Evolutionary conservation across 2,797 vertebrate genomes (phyloP).

Genomic region (Sciurus vulgaris): DNA sequence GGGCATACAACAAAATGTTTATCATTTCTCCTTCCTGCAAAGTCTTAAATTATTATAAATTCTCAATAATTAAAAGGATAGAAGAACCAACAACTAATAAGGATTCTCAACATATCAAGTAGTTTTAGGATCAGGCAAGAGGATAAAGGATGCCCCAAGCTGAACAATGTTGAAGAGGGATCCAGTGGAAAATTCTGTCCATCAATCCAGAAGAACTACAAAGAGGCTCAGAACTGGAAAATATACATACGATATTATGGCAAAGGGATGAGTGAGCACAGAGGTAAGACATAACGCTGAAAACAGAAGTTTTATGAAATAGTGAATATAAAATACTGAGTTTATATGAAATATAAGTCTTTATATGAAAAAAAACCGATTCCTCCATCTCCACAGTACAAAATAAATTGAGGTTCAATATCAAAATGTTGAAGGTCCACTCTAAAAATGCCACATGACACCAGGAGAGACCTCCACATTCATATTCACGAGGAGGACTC

Average conservation of each 20-base stretch:
- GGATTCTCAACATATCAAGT: not conserved
- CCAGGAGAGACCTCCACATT: not conserved
- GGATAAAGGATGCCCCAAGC: not conserved
- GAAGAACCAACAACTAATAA: not conserved
- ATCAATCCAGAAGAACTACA: not conserved
- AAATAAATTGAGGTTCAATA: not conserved
- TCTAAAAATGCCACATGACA: not conserved
- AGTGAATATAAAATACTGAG: not conserved
- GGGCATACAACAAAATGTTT: not conserved
- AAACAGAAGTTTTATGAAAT: not conserved
- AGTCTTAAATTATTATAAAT: constrained; percentile 10
- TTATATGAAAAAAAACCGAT: not conserved
- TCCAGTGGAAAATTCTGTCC: not conserved
- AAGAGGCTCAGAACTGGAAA: not conserved
- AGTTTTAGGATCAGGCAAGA: not conserved
- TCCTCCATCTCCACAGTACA: not conserved
- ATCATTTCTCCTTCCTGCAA: not conserved
- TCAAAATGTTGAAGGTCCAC: not conserved
- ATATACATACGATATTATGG: not conserved
- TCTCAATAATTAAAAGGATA: not conserved
- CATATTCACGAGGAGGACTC: not conserved
- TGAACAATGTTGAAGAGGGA: not conserved
- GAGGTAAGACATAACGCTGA: not conserved
- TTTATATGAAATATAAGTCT: no score
- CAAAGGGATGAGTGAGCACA: not conserved